Evolutionary conservation across 1,140 invertebrate genomes (phyloP).

Genomic region (Danaus melanippus): DNA sequence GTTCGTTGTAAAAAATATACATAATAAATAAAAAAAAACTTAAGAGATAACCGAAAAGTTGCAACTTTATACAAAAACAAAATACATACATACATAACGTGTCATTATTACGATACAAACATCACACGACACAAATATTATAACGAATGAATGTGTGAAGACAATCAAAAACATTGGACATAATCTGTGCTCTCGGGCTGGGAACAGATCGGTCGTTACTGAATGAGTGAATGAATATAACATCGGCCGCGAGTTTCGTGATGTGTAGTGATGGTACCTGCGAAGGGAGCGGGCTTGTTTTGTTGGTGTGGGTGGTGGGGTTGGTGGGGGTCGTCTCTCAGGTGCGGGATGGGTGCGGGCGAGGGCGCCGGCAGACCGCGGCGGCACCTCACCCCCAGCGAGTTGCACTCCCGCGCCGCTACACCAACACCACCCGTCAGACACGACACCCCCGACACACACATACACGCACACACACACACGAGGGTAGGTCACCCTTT

Average conservation of each 20-base stretch:
- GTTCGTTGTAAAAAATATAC: slow-evolving; percentile 6
- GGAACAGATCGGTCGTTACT: too few relatives aligned
- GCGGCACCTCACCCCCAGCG: slow-evolving; percentile 87
- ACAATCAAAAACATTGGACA: too few relatives aligned
- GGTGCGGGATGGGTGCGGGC: slow-evolving; percentile 85
- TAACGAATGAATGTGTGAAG: too few relatives aligned
- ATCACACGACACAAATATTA: too few relatives aligned
- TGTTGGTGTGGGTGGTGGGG: slow-evolving; percentile 73
- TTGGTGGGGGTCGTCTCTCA: slow-evolving; percentile 83
- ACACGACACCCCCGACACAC: slow-evolving; percentile 22
- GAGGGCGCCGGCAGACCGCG: slow-evolving; percentile 83
- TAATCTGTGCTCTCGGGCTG: too few relatives aligned
- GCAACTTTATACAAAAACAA: too few relatives aligned
- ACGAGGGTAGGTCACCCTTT: neutral
- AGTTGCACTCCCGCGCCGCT: slow-evolving; percentile 77
- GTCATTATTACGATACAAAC: neutral
- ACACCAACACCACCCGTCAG: slow-evolving; percentile 21
- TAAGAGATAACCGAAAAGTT: too few relatives aligned
- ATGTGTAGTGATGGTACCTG: slow-evolving; percentile 42
- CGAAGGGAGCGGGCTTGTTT: slow-evolving; percentile 40
- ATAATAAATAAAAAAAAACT: too few relatives aligned
- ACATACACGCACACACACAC: slow-evolving; percentile 12
- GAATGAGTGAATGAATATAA: too few relatives aligned
- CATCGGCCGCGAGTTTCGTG: neutral
- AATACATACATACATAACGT: too few relatives aligned